Evolutionary conservation across 2,797 vertebrate species (phyloP).

Genomic region (Coreius guichenoti): DNA sequence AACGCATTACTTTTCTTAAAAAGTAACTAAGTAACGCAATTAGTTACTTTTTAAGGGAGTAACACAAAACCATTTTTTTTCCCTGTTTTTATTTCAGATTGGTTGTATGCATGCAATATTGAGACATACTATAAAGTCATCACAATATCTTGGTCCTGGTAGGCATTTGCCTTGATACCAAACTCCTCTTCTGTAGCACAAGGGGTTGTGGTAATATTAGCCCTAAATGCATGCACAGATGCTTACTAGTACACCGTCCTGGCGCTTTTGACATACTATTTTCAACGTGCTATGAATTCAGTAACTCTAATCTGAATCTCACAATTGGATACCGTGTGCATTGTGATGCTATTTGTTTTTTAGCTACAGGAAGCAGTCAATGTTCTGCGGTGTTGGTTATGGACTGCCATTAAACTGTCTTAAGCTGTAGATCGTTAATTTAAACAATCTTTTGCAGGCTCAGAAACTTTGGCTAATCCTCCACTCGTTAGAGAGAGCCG

Average conservation of each 20-base stretch:
- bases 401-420: conserved; percentile 10
- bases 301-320: background rate
- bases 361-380: background rate
- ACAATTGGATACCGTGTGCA: background rate
- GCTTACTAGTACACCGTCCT: background rate
- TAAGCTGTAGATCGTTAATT: conserved; percentile 32
- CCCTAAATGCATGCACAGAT: background rate
- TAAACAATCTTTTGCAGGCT: conserved; percentile 45
- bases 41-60: no score
- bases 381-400: conserved; percentile 10
- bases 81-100: background rate
- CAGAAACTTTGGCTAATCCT: conserved; percentile 50
- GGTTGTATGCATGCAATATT: background rate
- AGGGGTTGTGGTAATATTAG: background rate
- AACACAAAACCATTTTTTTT: background rate
- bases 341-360: background rate
- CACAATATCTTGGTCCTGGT: background rate
- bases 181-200: background rate
- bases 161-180: background rate
- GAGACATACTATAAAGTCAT: background rate
- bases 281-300: background rate
- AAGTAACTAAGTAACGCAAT: no score
- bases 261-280: background rate
- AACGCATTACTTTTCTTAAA: no score
- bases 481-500: conserved; percentile 40